Conservation (phyloP, 2,113 vertebrate genomes). For the Epinephelus fuscoguttatus region DNA sequence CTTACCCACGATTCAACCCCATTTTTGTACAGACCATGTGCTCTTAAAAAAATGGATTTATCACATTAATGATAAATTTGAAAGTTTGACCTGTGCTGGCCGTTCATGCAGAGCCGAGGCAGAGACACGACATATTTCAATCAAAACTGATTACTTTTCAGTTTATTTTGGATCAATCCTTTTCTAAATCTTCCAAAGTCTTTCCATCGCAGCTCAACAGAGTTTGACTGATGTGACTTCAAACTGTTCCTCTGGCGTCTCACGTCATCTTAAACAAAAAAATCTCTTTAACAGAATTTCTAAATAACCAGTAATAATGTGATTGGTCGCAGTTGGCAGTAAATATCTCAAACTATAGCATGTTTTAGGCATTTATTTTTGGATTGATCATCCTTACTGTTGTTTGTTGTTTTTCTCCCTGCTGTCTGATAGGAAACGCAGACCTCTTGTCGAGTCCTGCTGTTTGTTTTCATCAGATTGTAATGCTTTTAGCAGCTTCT, state of each 20-base stretch:
- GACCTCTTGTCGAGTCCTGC: not conserved
- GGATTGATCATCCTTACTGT: not conserved
- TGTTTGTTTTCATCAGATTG: constrained; percentile 17
- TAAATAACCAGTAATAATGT: not conserved
- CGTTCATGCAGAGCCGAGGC: not conserved
- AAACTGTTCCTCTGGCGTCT: constrained; percentile 10
- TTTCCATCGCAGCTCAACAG: not conserved
- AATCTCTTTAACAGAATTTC: not conserved
- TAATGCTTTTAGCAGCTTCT: constrained; percentile 45
- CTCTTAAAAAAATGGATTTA: not conserved
- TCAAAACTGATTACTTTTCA: not conserved
- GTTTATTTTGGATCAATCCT: not conserved
- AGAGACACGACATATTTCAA: not conserved
- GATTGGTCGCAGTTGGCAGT: not conserved
- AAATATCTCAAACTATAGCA: not conserved
- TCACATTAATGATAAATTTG: not conserved
- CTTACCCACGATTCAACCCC: not conserved
- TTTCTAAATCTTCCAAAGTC: not conserved
- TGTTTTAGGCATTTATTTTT: not conserved
- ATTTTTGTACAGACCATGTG: too few species aligned
- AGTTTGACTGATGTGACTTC: constrained; percentile 23
- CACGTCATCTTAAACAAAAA: not conserved
- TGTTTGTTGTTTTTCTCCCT: not conserved
- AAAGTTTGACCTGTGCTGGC: not conserved
- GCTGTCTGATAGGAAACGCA: constrained; percentile 35